Evolutionary conservation across 2,888 invertebrate species (phyloP).

Genomic region (Deroplatys truncata): DNA sequence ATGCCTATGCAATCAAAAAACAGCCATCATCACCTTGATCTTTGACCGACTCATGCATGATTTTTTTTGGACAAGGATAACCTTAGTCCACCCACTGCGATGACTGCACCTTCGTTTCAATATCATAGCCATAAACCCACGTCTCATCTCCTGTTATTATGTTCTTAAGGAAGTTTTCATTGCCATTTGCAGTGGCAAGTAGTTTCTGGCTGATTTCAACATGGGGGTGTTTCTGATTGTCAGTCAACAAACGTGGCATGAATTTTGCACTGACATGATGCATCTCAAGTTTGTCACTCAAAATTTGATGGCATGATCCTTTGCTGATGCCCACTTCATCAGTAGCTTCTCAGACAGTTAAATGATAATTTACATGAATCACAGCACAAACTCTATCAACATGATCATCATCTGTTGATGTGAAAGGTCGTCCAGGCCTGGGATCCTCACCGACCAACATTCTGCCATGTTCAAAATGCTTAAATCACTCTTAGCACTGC

Average conservation of each 20-base stretch:
- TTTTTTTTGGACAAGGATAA: no score
- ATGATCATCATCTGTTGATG: background rate
- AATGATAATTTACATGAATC: background rate
- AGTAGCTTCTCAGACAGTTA: background rate
- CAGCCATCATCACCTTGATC: no score
- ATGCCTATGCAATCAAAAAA: no score
- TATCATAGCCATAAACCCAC: no score
- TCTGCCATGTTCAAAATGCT: background rate
- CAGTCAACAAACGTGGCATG: background rate
- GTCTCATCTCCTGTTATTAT: no score
- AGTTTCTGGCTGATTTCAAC: constrained; percentile 9
- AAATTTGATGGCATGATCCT: background rate
- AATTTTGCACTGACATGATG: no score
- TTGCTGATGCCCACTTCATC: background rate
- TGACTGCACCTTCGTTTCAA: no score
- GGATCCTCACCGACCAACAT: background rate
- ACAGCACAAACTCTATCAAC: background rate
- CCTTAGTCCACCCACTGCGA: no score
- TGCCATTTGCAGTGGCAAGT: background rate
- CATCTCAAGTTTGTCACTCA: background rate
- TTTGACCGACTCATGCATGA: no score
- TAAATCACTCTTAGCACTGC: background rate
- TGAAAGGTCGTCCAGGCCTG: background rate
- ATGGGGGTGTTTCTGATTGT: background rate
- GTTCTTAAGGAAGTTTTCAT: no score